A percentile compares a stretch with the other conserved stretches of the same genome.
These are phyloP conservation scores for Tenebrosternarchus preto DNA, from an alignment of 2,113 vertebrate species.

Conservation along the genomic window DNA sequence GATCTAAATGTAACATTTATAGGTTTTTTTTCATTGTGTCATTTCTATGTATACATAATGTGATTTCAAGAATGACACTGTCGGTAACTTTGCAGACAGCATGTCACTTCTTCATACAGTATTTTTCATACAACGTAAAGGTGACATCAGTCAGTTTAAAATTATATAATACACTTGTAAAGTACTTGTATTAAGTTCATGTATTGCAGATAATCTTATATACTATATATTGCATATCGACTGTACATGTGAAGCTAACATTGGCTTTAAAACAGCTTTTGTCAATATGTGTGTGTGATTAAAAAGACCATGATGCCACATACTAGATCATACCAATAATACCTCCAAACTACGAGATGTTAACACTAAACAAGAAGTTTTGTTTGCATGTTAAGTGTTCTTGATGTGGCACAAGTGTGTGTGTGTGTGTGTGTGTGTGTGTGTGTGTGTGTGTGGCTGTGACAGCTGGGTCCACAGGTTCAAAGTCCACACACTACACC, in stretches of 20 bases:
- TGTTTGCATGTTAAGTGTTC: slow-evolving; percentile 43
- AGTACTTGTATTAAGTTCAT: no score
- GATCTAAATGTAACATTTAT: not conserved
- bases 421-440: not conserved
- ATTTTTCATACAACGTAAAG: no score
- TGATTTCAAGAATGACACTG: no score
- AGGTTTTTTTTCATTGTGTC: no score
- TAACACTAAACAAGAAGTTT: slow-evolving; percentile 33
- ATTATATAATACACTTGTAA: no score
- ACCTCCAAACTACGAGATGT: slow-evolving; percentile 26
- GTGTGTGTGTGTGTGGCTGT: not conserved
- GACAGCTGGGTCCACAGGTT: slow-evolving; percentile 16
- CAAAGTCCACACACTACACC: not conserved
- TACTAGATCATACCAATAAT: not conserved
- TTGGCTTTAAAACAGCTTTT: not conserved
- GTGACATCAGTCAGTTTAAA: no score
- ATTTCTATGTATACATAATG: no score
- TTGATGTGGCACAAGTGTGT: not conserved
- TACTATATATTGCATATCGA: not conserved
- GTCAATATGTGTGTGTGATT: not conserved
- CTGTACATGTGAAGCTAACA: not conserved
- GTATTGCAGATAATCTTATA: not conserved
- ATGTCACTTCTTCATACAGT: no score
- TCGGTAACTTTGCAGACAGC: no score
- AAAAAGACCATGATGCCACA: not conserved